These are phyloP conservation scores for Hirtodrosophila histrioides DNA, from an alignment of 2,888 invertebrate species.

Conservation along the genomic window DNA sequence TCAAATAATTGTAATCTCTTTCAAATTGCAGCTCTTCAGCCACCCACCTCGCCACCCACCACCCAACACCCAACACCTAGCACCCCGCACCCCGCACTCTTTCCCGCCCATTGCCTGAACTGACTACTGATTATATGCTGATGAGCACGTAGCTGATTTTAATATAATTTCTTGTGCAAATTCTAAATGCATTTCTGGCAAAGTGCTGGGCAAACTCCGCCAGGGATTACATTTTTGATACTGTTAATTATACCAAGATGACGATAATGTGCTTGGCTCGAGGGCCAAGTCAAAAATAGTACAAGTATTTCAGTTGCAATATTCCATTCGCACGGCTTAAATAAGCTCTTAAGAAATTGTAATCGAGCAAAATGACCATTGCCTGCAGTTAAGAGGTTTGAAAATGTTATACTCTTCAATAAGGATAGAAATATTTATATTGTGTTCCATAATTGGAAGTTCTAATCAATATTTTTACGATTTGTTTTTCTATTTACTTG, in stretches of 20 bases:
- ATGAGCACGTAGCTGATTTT: conserved; percentile 72
- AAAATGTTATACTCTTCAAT: background rate
- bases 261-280: conserved; percentile 33
- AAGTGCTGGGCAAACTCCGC: conserved; percentile 71
- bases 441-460: too few species aligned
- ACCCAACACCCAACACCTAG: too few species aligned
- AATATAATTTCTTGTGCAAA: conserved; percentile 49
- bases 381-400: background rate
- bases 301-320: conserved; percentile 9
- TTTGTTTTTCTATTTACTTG: too few species aligned
- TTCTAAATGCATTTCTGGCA: conserved; percentile 67
- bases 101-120: conserved; percentile 17
- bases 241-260: conserved; percentile 49
- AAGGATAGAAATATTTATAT: too few species aligned
- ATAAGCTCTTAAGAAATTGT: background rate
- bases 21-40: conserved; percentile 63
- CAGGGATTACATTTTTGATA: conserved; percentile 49
- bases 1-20: conserved; percentile 79
- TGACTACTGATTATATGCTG: conserved; percentile 65
- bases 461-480: too few species aligned
- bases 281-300: conserved; percentile 33
- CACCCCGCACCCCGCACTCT: background rate
- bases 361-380: background rate
- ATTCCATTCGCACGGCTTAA: conserved; percentile 9
- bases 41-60: conserved; percentile 17